Evolutionary conservation across 2,113 vertebrate genomes (phyloP), one percentile per base, ranked within the genome.

Genomic region (Jaculus jaculus): DNA sequence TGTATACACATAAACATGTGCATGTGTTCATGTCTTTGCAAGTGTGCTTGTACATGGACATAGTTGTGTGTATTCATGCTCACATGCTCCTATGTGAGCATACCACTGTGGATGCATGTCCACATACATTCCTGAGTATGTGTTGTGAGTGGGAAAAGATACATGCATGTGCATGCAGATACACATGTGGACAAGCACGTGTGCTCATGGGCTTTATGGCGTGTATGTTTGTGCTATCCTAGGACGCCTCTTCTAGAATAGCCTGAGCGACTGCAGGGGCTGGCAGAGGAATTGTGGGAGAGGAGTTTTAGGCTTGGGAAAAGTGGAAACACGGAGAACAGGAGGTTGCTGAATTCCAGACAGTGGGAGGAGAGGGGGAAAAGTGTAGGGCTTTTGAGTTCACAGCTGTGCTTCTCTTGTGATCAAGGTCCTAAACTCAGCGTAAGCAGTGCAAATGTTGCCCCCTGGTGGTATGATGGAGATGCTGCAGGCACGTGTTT

Each of bases 391-490:
- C 26, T 60, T 69, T 24, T 61, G 28, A 4, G 20, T 72, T 58
- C 34, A n/a, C 8, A 54, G 66, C 21, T n/a, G 30, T 10, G 3
- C 6, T 12, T 54, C 47, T 54, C 30, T 42, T 51, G 47, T 26
- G 66, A 34, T 3, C 83, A 39, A 12, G 30, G 13, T 16, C 32
- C n/a, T 9, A n/a, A 37, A n/a, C 65, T 34, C 1, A 1, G 6
- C 1, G 9, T 37, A 69, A 34, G 6, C 3, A 26, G 79, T 21
- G 92, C 65, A 15, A 3, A 34, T 34, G 68, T 80, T 1, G 84
- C 90, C 37, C 28, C 58, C 96, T 79, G 77, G 92, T 69, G 96
- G 94, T 21, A 0, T 0, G 0, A 0, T 0, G 0, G 1, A 28
- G 84, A 20, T 47, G 61, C 83, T 77, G 74, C 72, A 37, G 15